A percentile compares a stretch with the other conserved stretches of the same genome.
Evolutionary conservation across 2,888 invertebrate species (phyloP).

Genomic region (Epirrhoe alternata): DNA sequence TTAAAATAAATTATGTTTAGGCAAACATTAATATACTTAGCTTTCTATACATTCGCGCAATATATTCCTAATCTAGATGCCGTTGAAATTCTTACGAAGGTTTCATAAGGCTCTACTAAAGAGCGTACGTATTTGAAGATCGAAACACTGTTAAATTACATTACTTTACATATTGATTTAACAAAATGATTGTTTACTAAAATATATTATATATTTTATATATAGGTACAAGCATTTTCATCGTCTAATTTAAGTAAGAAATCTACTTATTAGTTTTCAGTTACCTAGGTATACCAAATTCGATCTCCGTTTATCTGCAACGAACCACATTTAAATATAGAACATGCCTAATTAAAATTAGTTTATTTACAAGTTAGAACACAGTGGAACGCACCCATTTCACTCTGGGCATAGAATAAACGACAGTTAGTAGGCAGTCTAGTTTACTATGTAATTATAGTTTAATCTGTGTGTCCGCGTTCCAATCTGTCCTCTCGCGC

Average conservation of each 20-base stretch:
- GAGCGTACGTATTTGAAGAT: not conserved
- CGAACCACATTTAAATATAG: not conserved
- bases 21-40: conserved; percentile 18
- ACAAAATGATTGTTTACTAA: not conserved
- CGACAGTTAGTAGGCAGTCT: conserved; percentile 10
- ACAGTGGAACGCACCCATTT: not conserved
- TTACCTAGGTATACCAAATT: no score
- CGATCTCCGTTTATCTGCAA: not conserved
- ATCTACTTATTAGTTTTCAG: no score
- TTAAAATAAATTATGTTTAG: conserved; percentile 7
- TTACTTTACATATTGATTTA: not conserved
- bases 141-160: not conserved
- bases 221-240: no score
- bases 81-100: conserved; percentile 21
- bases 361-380: not conserved
- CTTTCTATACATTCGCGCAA: conserved; percentile 14
- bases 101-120: conserved; percentile 4
- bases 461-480: conserved; percentile 23
- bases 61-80: conserved; percentile 13
- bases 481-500: conserved; percentile 48
- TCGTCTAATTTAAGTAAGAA: no score
- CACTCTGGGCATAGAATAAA: not conserved
- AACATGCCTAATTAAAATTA: not conserved
- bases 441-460: conserved; percentile 19
- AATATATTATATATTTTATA: no score